Evolutionary conservation across 2,797 vertebrate species (phyloP).

Genomic region (Apogon talboti): DNA sequence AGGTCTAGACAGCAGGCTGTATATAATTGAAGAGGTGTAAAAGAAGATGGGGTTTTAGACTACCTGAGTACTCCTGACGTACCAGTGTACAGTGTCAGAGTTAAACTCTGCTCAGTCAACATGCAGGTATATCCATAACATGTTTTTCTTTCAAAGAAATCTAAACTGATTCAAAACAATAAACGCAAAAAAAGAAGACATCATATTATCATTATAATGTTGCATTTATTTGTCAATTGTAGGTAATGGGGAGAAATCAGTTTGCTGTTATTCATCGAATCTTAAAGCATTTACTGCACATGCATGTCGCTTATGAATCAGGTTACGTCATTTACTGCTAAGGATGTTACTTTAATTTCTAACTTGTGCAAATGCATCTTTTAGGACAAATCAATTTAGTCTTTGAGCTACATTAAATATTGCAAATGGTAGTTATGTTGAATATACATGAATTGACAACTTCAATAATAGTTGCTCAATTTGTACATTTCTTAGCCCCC

Average conservation of each 20-base stretch:
- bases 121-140: conserved; percentile 4
- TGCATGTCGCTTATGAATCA: no score
- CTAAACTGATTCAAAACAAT: background rate
- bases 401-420: background rate
- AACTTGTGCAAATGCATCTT: conserved; percentile 21
- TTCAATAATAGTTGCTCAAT: background rate
- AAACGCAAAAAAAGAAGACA: background rate
- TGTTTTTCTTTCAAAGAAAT: conserved; percentile 16
- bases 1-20: conserved; percentile 80
- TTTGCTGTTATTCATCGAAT: background rate
- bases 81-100: conserved; percentile 64
- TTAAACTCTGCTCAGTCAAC: conserved; percentile 22
- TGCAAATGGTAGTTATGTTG: background rate
- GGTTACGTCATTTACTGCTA: background rate
- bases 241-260: background rate
- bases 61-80: conserved; percentile 48
- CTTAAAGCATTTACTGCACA: background rate
- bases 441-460: background rate
- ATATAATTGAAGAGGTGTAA: conserved; percentile 87
- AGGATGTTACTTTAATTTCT: background rate
- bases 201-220: conserved; percentile 1
- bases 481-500: conserved; percentile 6
- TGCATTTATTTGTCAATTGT: background rate
- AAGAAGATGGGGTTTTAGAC: conserved; percentile 79
- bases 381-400: conserved; percentile 8